Base-by-base conservation (phyloP, 2,888 invertebrate genomes). In the Dasysyrphus albostriatus region DNA sequence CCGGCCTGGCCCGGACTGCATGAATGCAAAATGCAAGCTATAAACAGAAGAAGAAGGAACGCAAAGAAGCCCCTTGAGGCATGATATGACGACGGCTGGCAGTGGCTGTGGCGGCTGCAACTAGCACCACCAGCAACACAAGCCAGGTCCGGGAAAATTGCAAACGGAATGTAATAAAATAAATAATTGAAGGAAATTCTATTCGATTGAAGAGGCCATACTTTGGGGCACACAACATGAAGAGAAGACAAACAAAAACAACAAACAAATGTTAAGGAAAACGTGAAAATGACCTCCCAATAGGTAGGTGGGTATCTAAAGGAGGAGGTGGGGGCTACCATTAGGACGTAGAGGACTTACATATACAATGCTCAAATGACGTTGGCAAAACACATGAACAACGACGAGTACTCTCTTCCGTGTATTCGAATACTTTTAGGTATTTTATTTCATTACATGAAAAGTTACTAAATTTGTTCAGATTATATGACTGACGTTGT, bases 101-200 rank as follows among this genome's bases (percentile, higher is more conserved):
- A 14, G 32, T 16, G 37, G 16, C 19, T 12, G 19, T 16, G 61
- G 24, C 24, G 39, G 10, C 24, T 5, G 8, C 16, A 32, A 6
- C 47, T 6, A 32, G 16, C 44, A 44, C 12, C 44, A 29, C 8
- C 16, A 65, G 59, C 75, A 77, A 56, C 69, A 76, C 77, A 58
- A 77, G 58, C 37, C 70, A 58, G 58, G 82, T 59, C 63, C 73
- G 69, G 85, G 73, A 82, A 78, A 87, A 87, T 79, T 87, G 78
- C 83, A 87, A 78, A 87, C 87, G 87, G 87, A 87, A 87, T 87
- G 87, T 87, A 87, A 87, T 87, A 83, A 87, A 87, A 87, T 83
- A 87, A 87, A 87, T 87, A 87, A 87, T 87, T 83, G 87, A 87
- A 87, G 83, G 87, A 87, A 87, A 87, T 87, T 87, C 87, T 87